Percentiles rank a stretch among this genome's conserved stretches.
Conservation (phyloP, 2,888 invertebrate genomes). For the Quadroppia sp. region DNA sequence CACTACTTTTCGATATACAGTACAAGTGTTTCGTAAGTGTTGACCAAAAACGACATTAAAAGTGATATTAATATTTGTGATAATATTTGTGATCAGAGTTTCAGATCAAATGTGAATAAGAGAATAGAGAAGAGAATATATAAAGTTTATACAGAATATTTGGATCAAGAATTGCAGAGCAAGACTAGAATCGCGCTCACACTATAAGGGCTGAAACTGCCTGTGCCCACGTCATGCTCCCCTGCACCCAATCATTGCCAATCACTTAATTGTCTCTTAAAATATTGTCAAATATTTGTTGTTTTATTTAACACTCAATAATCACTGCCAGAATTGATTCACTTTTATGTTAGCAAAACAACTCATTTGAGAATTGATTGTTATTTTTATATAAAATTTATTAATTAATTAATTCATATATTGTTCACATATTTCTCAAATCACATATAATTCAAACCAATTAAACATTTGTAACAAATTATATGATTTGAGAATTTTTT, state of each 20-base stretch:
- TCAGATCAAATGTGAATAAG: background rate
- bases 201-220: background rate
- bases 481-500: too few relatives aligned
- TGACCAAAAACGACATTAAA: background rate
- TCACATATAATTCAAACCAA: too few relatives aligned
- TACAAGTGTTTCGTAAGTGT: background rate
- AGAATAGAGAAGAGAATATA: background rate
- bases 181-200: background rate
- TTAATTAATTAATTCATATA: too few relatives aligned
- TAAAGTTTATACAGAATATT: conserved; percentile 18
- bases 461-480: too few relatives aligned
- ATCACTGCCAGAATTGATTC: background rate
- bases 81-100: background rate
- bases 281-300: background rate
- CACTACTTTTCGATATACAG: background rate
- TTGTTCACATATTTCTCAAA: too few relatives aligned
- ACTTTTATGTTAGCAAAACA: too few relatives aligned
- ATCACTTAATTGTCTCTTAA: conserved; percentile 22
- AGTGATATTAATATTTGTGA: background rate
- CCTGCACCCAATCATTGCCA: conserved; percentile 24
- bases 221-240: conserved; percentile 13
- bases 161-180: background rate
- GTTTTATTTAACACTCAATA: background rate
- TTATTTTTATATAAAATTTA: too few relatives aligned
- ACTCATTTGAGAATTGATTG: too few relatives aligned